A percentile compares a stretch with the other conserved stretches of the same genome.
Evolutionary conservation across 2,888 invertebrate genomes (phyloP).

Genomic region (Apodemia mormo): DNA sequence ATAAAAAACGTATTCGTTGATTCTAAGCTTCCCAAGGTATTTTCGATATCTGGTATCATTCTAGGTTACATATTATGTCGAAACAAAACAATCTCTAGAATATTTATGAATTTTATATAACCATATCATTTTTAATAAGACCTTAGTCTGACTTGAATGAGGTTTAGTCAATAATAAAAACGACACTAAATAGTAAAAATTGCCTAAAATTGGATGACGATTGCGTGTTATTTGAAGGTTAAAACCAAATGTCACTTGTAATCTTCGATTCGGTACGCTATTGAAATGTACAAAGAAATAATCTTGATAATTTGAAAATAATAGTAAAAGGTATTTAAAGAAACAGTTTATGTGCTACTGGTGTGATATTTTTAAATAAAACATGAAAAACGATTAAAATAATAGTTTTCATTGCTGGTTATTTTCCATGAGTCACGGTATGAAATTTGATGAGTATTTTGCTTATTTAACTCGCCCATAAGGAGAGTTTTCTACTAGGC

Average conservation of each 20-base stretch:
- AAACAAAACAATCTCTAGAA: not conserved
- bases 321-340: slow-evolving; percentile 10
- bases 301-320: slow-evolving; percentile 11
- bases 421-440: not conserved
- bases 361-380: slow-evolving; percentile 8
- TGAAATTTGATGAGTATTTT: not conserved
- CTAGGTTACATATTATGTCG: no score
- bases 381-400: slow-evolving; percentile 1
- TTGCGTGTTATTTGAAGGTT: slow-evolving; percentile 17
- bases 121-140: not conserved
- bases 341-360: slow-evolving; percentile 9
- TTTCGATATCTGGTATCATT: no score
- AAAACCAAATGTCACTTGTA: slow-evolving; percentile 13
- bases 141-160: not conserved
- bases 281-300: slow-evolving; percentile 16
- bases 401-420: not conserved
- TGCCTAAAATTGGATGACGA: slow-evolving; percentile 14
- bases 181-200: not conserved
- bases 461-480: not conserved
- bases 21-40: no score
- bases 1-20: no score
- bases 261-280: slow-evolving; percentile 13
- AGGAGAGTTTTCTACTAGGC: no score
- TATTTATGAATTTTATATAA: not conserved
- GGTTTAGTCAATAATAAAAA: not conserved